phyloP scores from a whole-genome alignment of 1,140 invertebrate species.

The Neodiprion fabricii region DNA sequence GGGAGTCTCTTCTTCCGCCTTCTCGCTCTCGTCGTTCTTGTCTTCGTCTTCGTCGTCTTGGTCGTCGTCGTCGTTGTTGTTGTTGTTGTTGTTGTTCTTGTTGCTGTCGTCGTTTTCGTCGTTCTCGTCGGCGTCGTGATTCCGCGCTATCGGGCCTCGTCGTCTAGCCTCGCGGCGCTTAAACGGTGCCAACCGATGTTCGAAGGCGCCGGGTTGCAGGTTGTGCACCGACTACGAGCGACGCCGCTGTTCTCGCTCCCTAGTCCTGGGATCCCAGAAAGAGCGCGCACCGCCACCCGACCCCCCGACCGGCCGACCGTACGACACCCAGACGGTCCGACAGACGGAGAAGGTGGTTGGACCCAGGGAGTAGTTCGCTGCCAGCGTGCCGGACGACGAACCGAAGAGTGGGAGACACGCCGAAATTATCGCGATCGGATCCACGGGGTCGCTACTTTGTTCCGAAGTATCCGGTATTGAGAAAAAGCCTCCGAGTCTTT shows the following conservation, averaged over 20 bases:
- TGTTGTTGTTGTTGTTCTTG: no score
- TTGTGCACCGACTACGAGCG: not conserved
- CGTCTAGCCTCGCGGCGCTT: not conserved
- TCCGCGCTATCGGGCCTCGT: not conserved
- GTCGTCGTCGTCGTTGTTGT: no score
- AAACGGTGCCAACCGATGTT: constrained; percentile 2
- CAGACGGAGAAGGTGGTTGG: constrained; percentile 1
- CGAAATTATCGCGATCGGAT: not conserved
- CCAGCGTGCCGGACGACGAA: not conserved
- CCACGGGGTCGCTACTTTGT: no score
- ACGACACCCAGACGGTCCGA: not conserved
- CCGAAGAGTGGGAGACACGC: not conserved
- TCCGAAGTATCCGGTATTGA: no score
- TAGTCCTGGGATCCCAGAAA: not conserved
- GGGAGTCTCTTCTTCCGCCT: no score
- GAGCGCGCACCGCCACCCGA: not conserved
- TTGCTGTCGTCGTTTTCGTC: no score
- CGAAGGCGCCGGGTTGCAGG: constrained; percentile 3
- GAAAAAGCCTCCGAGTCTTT: no score
- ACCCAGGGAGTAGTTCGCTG: not conserved
- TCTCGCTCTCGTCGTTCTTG: no score
- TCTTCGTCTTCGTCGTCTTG: no score
- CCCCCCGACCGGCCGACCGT: not conserved
- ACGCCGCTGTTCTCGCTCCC: not conserved
- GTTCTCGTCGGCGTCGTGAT: no score